Evolutionary conservation across 92 coral and sea anemone genomes (phyloP).

Genomic region (Umimayanthus kanabou): DNA sequence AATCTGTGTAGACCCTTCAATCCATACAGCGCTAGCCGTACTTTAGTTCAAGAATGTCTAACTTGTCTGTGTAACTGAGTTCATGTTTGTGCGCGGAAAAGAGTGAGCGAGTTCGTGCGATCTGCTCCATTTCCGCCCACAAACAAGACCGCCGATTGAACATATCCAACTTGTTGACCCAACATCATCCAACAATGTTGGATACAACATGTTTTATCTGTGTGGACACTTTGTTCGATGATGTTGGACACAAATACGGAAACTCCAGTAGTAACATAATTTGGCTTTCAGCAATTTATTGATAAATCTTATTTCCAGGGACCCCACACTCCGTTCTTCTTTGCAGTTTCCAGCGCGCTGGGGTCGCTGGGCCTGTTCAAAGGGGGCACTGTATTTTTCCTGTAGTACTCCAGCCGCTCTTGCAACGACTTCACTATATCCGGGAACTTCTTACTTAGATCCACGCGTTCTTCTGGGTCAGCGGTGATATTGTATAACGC

Average conservation of each 20-base stretch:
- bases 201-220: no score
- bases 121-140: no score
- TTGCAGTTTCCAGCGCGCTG: slow-evolving; percentile 52
- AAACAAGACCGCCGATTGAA: no score
- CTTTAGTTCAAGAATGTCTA: no score
- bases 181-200: no score
- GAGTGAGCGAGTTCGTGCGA: no score
- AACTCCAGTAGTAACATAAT: background rate
- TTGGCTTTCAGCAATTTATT: background rate
- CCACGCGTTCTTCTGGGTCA: slow-evolving; percentile 79
- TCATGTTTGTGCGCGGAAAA: no score
- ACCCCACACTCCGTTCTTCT: slow-evolving; percentile 65
- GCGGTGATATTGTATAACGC: slow-evolving; percentile 72
- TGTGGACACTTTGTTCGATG: no score
- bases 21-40: no score
- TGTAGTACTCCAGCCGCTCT: slow-evolving; percentile 64
- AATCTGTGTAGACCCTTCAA: no score
- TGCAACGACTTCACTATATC: slow-evolving; percentile 55
- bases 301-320: slow-evolving; percentile 53
- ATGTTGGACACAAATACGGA: background rate
- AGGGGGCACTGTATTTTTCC: slow-evolving; percentile 47
- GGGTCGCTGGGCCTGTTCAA: slow-evolving; percentile 50
- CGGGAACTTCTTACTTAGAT: slow-evolving; percentile 57
- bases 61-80: no score
- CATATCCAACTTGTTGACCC: no score